phyloP scores from a whole-genome alignment of 2,113 vertebrate genomes.

The Natator depressus region DNA sequence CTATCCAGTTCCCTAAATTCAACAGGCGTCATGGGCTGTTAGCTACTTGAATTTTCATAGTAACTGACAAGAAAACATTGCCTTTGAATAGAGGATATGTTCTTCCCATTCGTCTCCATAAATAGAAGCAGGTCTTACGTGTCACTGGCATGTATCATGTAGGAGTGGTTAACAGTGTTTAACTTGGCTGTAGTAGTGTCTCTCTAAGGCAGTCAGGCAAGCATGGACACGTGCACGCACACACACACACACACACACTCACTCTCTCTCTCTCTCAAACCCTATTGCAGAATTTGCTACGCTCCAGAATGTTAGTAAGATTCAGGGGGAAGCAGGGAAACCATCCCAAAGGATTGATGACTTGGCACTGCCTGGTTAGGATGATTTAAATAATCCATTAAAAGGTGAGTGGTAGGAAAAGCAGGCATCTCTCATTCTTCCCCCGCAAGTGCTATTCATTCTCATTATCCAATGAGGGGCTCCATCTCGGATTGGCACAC shows the following conservation, averaged over 20 bases:
- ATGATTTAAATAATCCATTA: background rate
- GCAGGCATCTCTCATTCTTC: fast-evolving
- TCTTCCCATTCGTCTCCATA: background rate
- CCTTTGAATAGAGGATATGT: background rate
- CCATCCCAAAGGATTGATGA: fast-evolving
- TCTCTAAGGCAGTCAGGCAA: fast-evolving
- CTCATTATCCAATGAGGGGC: background rate
- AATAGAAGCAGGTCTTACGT: background rate
- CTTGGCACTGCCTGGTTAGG: background rate
- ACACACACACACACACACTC: fast-evolving
- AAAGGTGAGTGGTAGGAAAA: background rate
- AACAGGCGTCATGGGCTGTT: background rate
- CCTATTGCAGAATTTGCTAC: background rate
- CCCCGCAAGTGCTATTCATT: fast-evolving
- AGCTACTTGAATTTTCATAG: background rate
- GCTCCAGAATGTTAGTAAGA: background rate
- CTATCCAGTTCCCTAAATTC: background rate
- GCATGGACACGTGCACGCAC: fast-evolving
- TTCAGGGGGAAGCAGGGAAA: background rate
- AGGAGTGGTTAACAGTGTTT: background rate
- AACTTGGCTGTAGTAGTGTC: background rate
- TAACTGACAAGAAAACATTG: background rate
- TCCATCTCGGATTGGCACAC: fast-evolving
- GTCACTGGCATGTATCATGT: background rate
- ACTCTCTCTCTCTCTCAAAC: background rate